phyloP scores from a whole-genome alignment of 2,797 vertebrate species.

The Uromys caudimaculatus region DNA sequence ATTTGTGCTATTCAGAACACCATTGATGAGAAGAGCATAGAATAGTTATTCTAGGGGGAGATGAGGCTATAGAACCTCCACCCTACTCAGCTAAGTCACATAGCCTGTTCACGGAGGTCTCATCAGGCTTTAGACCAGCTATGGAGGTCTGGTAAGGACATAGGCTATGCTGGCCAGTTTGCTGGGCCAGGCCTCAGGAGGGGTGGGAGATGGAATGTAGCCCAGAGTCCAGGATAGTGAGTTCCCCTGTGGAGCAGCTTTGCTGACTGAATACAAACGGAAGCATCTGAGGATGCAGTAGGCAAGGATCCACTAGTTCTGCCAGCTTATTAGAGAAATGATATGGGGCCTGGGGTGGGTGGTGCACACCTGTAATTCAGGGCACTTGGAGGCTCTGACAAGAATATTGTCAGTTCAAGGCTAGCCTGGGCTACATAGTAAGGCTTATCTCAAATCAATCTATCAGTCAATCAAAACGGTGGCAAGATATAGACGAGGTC shows the following conservation, averaged over 20 bases:
- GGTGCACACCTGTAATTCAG: neutral
- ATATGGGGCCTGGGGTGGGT: neutral
- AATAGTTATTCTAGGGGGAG: neutral
- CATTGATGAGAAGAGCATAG: neutral
- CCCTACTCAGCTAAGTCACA: slow-evolving; percentile 6
- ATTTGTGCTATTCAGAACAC: slow-evolving; percentile 33
- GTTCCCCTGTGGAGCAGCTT: neutral
- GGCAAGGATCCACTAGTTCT: neutral
- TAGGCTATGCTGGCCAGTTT: neutral
- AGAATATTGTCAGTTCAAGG: neutral
- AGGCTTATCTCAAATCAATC: neutral
- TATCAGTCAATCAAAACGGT: neutral
- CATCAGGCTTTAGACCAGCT: neutral
- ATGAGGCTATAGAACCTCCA: neutral
- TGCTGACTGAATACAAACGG: neutral
- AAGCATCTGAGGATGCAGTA: neutral
- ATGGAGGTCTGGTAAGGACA: neutral
- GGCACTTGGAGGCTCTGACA: fast-evolving
- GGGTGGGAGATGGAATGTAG: neutral
- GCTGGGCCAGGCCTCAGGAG: neutral
- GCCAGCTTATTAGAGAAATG: neutral
- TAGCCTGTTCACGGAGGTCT: neutral
- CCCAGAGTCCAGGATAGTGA: neutral
- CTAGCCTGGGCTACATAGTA: neutral
- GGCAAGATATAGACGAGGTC: neutral